Evolutionary conservation across 2,888 invertebrate genomes (phyloP), one percentile per base, ranked within the genome.

Genomic region (Julus scandinavius): DNA sequence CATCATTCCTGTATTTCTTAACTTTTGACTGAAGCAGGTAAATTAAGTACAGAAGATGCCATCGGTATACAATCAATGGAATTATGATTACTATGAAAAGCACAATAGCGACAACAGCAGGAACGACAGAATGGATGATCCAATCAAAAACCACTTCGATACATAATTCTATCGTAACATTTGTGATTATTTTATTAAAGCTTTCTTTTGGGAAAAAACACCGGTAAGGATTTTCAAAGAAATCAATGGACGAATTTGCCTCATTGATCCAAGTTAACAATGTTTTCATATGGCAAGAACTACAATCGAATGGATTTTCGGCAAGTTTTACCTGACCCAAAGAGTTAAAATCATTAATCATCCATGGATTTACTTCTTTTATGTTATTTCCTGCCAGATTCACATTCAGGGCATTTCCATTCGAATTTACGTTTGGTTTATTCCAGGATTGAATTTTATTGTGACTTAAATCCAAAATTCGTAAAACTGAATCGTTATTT

Each of bases 21-120:
- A 87, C 38, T 50, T 17, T 50, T 9, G 87, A 40, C 17, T 50
- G 88, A 20, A 84, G 45, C 9, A 88, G 85, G 54, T 88, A 54
- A n/a, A 41, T 38, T 40, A 88, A 49, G 50, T 88, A 88, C n/a
- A 58, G 17, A 38, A 88, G 45, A n/a, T 88, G n/a, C 88, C 88
- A 88, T 41, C 88, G 83, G 13, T 88, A 49, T 11, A 80, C 6
- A 29, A 54, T 54, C 54, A 45, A 45, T 54, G 54, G 15, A 2
- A 45, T 2, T 45, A n/a, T 45, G 54, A 9, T 54, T 9, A 17
- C 15, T 13, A 9, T 45, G 6, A 45, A 2, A 45, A 45, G 41
- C n/a, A 6, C 6, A 54, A 54, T 4, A 13, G 13, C 54, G 13
- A 54, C 54, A 9, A 54, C 3, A 13, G 54, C 17, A 54, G 54